Evolutionary conservation across 2,888 invertebrate species (phyloP).

Genomic region (Drosophila longiperda): DNA sequence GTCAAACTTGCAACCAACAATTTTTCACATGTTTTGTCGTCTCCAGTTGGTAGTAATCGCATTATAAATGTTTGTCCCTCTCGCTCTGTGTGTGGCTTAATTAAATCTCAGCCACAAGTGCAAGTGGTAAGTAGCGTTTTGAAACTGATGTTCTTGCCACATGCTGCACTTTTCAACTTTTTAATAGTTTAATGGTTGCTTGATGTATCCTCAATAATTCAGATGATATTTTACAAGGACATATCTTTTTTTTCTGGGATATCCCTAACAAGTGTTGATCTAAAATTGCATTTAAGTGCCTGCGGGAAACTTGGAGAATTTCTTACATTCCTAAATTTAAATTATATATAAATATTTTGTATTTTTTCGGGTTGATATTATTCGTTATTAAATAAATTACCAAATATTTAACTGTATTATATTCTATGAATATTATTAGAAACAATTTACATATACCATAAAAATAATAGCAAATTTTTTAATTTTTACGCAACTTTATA

Average conservation of each 20-base stretch:
- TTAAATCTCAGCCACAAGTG: conserved; percentile 57
- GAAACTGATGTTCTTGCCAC: conserved; percentile 6
- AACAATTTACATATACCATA: neutral
- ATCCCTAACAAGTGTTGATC: neutral
- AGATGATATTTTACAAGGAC: neutral
- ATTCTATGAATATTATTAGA: neutral
- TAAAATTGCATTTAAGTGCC: neutral
- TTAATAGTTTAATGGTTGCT: conserved; percentile 63
- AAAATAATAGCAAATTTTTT: neutral
- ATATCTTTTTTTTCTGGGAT: neutral
- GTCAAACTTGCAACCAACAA: conserved; percentile 69
- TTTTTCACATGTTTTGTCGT: conserved; percentile 56
- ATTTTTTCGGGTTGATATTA: neutral
- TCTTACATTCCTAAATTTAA: neutral
- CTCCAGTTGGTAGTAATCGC: conserved; percentile 36
- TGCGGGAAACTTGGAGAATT: neutral
- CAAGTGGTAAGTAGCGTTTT: conserved; percentile 25
- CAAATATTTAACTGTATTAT: neutral
- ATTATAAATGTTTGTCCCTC: conserved; percentile 1
- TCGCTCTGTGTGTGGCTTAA: conserved; percentile 44
- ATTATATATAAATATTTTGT: neutral
- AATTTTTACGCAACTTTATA: neutral
- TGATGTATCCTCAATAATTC: conserved; percentile 41
- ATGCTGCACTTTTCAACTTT: conserved; percentile 50
- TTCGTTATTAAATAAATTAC: neutral